A percentile compares a stretch with the other conserved stretches of the same genome.
Evolutionary conservation across 2,888 invertebrate species (phyloP).

Genomic region (Hypsopygia costalis): DNA sequence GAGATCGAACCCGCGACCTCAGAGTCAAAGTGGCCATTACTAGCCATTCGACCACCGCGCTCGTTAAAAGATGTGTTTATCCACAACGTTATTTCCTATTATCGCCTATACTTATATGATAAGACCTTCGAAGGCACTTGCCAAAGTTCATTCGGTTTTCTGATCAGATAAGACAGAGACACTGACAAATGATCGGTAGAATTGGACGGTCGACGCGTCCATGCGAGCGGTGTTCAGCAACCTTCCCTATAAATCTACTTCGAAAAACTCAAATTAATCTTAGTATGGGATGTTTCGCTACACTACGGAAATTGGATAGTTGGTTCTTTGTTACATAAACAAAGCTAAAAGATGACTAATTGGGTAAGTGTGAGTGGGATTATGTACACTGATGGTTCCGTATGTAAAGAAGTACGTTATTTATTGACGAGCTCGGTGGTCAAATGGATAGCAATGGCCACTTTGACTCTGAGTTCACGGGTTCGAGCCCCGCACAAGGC

Average conservation of each 20-base stretch:
- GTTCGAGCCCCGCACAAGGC: too few species aligned
- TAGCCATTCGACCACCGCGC: too few species aligned
- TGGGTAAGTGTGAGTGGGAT: too few species aligned
- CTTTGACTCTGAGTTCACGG: too few species aligned
- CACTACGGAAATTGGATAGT: constrained; percentile 18
- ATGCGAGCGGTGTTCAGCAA: constrained; percentile 45
- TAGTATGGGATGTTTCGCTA: constrained; percentile 40
- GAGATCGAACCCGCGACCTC: too few species aligned
- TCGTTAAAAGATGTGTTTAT: too few species aligned
- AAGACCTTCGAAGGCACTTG: constrained; percentile 23
- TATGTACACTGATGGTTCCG: too few species aligned
- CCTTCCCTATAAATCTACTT: constrained; percentile 59
- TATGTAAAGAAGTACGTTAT: too few species aligned
- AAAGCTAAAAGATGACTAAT: not conserved
- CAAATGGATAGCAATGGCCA: too few species aligned
- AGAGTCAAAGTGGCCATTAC: too few species aligned
- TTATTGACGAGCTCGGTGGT: too few species aligned
- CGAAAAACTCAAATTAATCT: constrained; percentile 68
- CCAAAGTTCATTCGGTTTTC: constrained; percentile 54
- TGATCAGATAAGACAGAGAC: constrained; percentile 54
- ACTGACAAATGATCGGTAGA: constrained; percentile 58
- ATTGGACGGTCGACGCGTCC: constrained; percentile 46
- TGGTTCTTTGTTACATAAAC: not conserved
- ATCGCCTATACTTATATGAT: not conserved
- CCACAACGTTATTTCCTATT: not conserved